Percentiles rank a stretch among this genome's conserved stretches.
Evolutionary conservation across 2,888 invertebrate genomes (phyloP).

Genomic region (Fragum sueziense): DNA sequence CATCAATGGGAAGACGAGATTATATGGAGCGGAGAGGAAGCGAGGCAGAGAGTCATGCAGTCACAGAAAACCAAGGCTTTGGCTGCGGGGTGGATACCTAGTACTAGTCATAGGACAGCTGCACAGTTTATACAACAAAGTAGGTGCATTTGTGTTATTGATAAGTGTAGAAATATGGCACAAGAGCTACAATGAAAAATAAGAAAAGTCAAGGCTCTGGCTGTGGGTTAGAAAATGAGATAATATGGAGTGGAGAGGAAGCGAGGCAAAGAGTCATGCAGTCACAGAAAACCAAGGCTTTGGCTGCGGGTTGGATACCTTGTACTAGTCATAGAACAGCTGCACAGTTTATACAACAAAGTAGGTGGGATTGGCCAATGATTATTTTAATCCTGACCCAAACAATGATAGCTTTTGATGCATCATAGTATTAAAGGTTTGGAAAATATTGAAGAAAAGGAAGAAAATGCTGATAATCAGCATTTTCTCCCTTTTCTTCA

Average conservation of each 20-base stretch:
- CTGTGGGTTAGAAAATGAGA: conserved; percentile 99
- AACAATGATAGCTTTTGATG: no score
- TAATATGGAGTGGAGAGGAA: conserved; percentile 99
- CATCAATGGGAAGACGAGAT: conserved; percentile 99
- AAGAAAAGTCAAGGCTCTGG: no score
- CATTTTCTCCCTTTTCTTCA: no score
- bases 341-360: conserved; percentile 88
- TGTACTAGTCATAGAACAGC: conserved; percentile 92
- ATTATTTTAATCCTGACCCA: no score
- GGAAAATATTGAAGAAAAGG: no score
- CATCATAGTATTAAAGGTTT: no score
- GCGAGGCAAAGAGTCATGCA: conserved; percentile 96
- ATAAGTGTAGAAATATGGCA: no score
- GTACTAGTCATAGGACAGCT: conserved; percentile 91
- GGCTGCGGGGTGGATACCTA: conserved; percentile 97
- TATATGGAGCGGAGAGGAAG: conserved; percentile 98
- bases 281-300: conserved; percentile 78
- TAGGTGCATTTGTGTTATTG: conserved; percentile 79
- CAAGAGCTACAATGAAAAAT: no score
- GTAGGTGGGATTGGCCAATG: no score
- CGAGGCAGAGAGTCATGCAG: conserved; percentile 94
- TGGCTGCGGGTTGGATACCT: conserved; percentile 96
- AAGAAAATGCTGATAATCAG: no score
- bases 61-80: conserved; percentile 79
- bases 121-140: conserved; percentile 89